Conservation (phyloP, 2,113 vertebrate species). For the Chionis minor region DNA sequence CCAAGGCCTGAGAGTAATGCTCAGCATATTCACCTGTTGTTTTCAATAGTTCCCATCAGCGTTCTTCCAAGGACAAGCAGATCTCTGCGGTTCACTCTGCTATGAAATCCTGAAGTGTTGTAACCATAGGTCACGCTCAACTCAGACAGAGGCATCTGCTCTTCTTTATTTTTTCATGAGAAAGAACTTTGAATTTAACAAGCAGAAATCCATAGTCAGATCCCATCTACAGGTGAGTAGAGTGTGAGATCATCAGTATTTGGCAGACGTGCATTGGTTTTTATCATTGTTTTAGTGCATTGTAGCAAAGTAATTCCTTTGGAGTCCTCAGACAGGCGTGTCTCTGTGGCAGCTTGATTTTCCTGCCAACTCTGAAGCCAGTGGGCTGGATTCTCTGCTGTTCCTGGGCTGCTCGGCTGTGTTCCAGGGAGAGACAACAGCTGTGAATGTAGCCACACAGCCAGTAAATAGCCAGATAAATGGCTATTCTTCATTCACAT, state of each 20-base stretch:
- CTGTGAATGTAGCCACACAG: background rate
- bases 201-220: conserved; percentile 95
- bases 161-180: conserved; percentile 98
- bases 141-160: conserved; percentile 92
- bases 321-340: background rate
- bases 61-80: conserved; percentile 95
- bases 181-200: conserved; percentile 97
- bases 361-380: background rate
- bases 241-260: background rate
- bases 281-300: background rate
- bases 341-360: background rate
- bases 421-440: background rate
- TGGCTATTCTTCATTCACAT: background rate
- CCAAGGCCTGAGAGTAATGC: background rate
- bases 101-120: conserved; percentile 97
- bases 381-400: background rate
- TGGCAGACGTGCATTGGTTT: background rate
- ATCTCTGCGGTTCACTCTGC: conserved; percentile 93
- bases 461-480: background rate
- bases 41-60: conserved; percentile 87
- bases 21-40: background rate
- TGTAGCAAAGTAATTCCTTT: background rate
- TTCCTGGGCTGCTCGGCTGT: background rate
- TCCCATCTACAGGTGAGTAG: conserved; percentile 92
- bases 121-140: conserved; percentile 93